phyloP scores from a whole-genome alignment of 2,797 vertebrate genomes.

The Pseudocheirus occidentalis region DNA sequence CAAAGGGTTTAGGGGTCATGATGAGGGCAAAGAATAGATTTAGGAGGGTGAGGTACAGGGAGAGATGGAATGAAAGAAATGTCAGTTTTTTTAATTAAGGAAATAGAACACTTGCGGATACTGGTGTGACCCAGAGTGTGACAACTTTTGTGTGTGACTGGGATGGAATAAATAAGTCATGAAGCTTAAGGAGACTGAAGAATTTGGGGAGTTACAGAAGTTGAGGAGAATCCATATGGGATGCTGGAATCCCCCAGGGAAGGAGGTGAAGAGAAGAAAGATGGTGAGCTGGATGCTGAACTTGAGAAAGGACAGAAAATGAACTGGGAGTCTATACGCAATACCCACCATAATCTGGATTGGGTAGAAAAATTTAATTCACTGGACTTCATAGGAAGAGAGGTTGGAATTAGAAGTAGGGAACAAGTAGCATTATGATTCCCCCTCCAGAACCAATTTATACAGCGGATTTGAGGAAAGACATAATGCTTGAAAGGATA shows the following conservation, averaged over 20 bases:
- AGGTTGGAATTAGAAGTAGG: not conserved
- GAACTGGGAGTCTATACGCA: not conserved
- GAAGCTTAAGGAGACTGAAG: not conserved
- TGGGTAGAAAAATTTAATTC: not conserved
- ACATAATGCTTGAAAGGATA: not conserved
- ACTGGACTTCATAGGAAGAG: not conserved
- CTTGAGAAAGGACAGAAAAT: not conserved
- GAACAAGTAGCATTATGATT: not conserved
- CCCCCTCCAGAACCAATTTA: not conserved
- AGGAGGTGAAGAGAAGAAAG: not conserved
- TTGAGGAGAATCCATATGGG: not conserved
- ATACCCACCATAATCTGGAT: not conserved
- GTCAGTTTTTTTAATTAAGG: not conserved
- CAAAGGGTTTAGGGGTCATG: not conserved
- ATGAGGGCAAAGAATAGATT: not conserved
- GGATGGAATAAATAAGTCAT: not conserved
- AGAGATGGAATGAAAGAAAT: not conserved
- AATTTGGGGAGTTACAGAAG: not conserved
- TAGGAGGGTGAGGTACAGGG: not conserved
- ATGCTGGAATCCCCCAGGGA: not conserved
- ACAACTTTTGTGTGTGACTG: not conserved
- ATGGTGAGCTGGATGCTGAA: not conserved
- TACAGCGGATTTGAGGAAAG: not conserved
- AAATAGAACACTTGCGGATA: not conserved
- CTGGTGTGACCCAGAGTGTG: not conserved